Conservation (phyloP, 2,113 vertebrate species). For the Sigmodon hispidus region DNA sequence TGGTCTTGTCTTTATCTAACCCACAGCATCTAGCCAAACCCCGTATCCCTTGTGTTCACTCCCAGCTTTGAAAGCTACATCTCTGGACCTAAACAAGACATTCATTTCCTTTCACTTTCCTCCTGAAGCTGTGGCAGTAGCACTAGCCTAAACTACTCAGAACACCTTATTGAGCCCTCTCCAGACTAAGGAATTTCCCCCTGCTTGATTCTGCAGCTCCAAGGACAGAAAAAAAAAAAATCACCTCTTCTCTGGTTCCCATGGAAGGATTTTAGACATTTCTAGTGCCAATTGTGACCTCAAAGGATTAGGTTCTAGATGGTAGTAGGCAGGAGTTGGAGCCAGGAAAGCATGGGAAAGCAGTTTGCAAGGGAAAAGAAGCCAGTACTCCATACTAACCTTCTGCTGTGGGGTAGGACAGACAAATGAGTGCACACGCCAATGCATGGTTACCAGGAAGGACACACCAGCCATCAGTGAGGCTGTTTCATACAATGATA, state of each 20-base stretch:
- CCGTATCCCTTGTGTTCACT: too few species aligned
- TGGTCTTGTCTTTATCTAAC: accelerated
- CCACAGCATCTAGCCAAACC: neutral
- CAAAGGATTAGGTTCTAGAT: neutral
- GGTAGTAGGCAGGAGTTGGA: neutral
- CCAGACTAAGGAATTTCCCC: neutral
- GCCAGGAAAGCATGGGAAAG: neutral
- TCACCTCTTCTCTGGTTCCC: neutral
- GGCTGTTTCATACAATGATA: too few species aligned
- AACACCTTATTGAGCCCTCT: neutral
- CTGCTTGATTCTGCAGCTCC: too few species aligned
- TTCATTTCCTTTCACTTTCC: neutral
- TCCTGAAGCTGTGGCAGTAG: neutral
- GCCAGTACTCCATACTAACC: neutral
- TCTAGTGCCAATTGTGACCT: neutral
- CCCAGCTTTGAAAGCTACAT: neutral
- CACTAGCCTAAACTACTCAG: neutral
- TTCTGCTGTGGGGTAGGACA: too few species aligned
- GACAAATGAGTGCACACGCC: neutral
- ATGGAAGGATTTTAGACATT: neutral
- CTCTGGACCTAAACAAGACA: accelerated
- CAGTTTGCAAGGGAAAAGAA: neutral
- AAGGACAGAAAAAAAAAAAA: accelerated
- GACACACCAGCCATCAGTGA: accelerated
- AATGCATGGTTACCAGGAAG: neutral